Base-by-base conservation (phyloP, 2,797 vertebrate species). In the Gila robusta region DNA sequence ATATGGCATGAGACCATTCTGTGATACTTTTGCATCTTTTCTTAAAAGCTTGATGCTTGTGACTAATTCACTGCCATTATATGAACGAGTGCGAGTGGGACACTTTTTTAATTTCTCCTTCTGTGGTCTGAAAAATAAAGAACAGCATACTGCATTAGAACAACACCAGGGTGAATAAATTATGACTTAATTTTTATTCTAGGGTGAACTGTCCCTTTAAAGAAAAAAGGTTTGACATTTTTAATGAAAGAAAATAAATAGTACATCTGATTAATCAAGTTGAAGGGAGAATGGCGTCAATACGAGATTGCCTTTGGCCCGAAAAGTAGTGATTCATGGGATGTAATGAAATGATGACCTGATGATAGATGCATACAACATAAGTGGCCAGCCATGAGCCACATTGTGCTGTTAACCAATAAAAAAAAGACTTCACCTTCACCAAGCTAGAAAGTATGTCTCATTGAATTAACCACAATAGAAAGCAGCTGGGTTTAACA, bases 391-490 rank as follows among this genome's bases (percentile, higher is more conserved):
- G 47, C 79, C 21, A 70, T 70, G 67, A 44, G 73, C n/a, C 37
- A 16, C 52, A 78, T 16, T 54, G 69, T 70, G 35, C 69, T 35
- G 47, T 81, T 41, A 49, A 67, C 70, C 8, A 64, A 62, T 73
- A 76, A 23, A 14, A 52, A 35, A 49, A 49, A 2, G 2, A 5
- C 47, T 49, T 49, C 47, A 49, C 14, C 12, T 5, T 77, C 26
- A 23, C 12, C 35, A 67, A 4, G 56, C 67, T 54, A 73, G 35
- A 83, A 19, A 37, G 21, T 78, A 14, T 44, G 54, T 74, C 81
- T 74, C 41, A 74, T 71, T 64, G 44, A 32, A 44, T 88, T 26
- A 85, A 56, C 84, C 82, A 82, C 66, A 62, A 81, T 19, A 62
- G 62, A 81, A 81, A 69, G 37, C 82, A 76, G 54, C 59, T 81